Conservation (phyloP, 2,113 vertebrate genomes). For the Sitta europaea region DNA sequence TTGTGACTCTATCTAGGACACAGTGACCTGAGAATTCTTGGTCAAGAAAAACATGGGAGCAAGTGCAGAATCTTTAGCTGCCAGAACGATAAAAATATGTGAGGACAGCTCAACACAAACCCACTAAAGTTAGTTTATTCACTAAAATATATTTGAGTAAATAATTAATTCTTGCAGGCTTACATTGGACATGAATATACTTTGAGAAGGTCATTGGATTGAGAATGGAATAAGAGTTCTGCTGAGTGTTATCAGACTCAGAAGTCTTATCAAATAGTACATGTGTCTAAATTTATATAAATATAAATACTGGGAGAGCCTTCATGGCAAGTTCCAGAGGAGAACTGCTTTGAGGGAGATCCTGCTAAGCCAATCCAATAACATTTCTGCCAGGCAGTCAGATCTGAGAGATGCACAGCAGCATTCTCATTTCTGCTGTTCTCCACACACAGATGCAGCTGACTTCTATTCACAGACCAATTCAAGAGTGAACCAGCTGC, state of each 20-base stretch:
- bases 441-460: not conserved
- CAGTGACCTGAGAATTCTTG: not conserved
- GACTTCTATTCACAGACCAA: not conserved
- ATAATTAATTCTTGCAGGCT: not conserved
- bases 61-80: not conserved
- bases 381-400: accelerated
- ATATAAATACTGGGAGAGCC: not conserved
- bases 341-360: not conserved
- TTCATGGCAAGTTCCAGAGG: not conserved
- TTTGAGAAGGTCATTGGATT: not conserved
- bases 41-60: not conserved
- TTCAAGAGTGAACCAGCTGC: not conserved
- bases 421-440: not conserved
- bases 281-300: too few relatives aligned
- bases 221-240: not conserved
- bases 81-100: not conserved
- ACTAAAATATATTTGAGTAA: not conserved
- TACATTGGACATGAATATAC: not conserved
- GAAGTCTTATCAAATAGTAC: not conserved
- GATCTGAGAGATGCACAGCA: not conserved
- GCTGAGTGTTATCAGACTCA: not conserved
- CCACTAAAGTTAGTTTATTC: not conserved
- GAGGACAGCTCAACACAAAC: not conserved
- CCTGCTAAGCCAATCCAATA: not conserved
- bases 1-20: not conserved